These are phyloP conservation scores for Lasioglossum villosulum DNA, from an alignment of 2,888 invertebrate species.

Conservation along the genomic window DNA sequence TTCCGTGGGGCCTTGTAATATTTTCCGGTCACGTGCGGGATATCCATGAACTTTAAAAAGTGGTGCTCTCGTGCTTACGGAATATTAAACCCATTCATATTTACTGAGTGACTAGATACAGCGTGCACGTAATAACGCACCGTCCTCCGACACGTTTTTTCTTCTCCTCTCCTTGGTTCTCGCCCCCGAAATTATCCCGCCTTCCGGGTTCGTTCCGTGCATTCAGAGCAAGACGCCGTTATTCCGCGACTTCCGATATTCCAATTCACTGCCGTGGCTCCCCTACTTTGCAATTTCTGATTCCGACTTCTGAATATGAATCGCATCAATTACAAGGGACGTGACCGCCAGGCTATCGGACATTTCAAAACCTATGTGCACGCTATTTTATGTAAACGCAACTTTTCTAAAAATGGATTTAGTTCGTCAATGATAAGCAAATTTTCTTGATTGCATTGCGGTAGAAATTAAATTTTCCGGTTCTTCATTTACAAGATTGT, in stretches of 20 bases:
- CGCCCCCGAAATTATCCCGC: conserved; percentile 19
- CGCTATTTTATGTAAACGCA: not conserved
- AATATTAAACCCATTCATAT: conserved; percentile 82
- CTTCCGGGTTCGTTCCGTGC: conserved; percentile 33
- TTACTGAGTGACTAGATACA: conserved; percentile 75
- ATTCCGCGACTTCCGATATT: conserved; percentile 41
- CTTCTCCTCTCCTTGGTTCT: not conserved
- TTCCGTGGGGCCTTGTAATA: conserved; percentile 72
- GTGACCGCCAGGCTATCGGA: not conserved
- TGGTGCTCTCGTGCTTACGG: conserved; percentile 80
- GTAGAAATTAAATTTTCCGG: not conserved
- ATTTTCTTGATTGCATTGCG: not conserved
- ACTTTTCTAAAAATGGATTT: no score
- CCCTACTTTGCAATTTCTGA: conserved; percentile 27
- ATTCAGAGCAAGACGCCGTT: conserved; percentile 40
- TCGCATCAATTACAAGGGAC: conserved; percentile 40
- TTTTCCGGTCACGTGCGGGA: conserved; percentile 76
- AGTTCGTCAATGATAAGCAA: not conserved
- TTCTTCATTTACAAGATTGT: not conserved
- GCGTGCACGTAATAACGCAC: conserved; percentile 73
- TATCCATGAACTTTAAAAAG: conserved; percentile 81
- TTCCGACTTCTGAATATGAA: conserved; percentile 57
- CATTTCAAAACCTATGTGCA: conserved; percentile 11
- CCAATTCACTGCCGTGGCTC: conserved; percentile 23
- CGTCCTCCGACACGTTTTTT: conserved; percentile 12